Evolutionary conservation across 2,113 vertebrate species (phyloP), one percentile per base, ranked within the genome.

Genomic region (Sialia sialis): DNA sequence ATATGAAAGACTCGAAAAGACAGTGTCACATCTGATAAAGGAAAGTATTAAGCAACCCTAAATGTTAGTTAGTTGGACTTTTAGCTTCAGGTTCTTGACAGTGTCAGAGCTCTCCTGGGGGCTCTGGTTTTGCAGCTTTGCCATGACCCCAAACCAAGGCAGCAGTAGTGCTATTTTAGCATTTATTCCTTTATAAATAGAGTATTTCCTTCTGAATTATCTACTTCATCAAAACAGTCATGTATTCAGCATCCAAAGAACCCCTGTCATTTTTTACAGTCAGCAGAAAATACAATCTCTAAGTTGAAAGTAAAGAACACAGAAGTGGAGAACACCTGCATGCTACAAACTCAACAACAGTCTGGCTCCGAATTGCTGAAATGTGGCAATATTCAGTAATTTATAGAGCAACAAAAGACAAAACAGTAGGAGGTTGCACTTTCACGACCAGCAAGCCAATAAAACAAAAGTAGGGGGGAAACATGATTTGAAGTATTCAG

Each of bases 371-470:
- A 82, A 52, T 62, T 39, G 73, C 70, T 79, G 62, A 89, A 95
- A 87, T 1, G 0, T 60, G 32, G 59, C 46, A 82, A 87, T 80
- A 59, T 58, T 79, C 67, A 72, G 78, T 85, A 93, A 95, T 94
- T 94, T 87, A 93, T 44, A 68, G 62, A 79, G 21, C 76, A 89
- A 76, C 86, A 89, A 79, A 94, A 94, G 66, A 91, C 77, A 82
- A 87, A 84, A 83, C 58, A 79, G 54, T 84, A 91, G 58, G 84
- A 94, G 36, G 43, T 27, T 91, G 59, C 32, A 64, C 66, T 82
- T 84, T 36, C 17, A 75, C n/a, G 49, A 85, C 77, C 89, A 94
- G 60, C 49, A 91, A 82, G 48, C n/a, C 69, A 84, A 96, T 78
- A 93, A 89, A 87, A 84, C 52, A 89, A 80, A 84, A 67, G 12